A percentile compares a stretch with the other conserved stretches of the same genome.
Conservation (phyloP, 2,797 vertebrate species). For the Smutsia temminckii region DNA sequence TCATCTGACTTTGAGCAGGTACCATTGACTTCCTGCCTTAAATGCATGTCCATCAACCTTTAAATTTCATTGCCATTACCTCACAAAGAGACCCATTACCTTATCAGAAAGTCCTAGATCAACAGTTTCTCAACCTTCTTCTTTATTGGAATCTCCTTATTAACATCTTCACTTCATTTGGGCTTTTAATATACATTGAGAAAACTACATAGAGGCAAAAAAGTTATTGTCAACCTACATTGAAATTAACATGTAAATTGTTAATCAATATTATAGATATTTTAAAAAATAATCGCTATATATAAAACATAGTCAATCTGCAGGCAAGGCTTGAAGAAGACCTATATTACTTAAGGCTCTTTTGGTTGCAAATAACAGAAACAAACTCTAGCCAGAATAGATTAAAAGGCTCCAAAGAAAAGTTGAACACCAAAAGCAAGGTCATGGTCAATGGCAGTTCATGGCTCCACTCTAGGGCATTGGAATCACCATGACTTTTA, state of each 20-base stretch:
- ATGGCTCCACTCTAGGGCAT: neutral
- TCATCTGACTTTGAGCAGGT: neutral
- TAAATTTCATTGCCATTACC: neutral
- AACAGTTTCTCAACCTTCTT: neutral
- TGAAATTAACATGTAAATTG: neutral
- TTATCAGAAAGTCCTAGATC: neutral
- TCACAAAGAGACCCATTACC: neutral
- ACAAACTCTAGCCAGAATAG: neutral
- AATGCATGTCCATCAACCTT: neutral
- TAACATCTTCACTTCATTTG: neutral
- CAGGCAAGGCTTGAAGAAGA: neutral
- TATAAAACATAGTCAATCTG: neutral
- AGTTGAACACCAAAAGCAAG: neutral
- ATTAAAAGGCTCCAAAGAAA: neutral
- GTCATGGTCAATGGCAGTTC: neutral
- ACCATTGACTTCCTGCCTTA: neutral
- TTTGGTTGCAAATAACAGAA: conserved; percentile 15
- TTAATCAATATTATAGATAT: neutral
- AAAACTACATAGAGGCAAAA: neutral
- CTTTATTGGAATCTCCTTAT: neutral
- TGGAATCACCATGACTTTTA: neutral
- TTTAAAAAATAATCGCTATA: neutral
- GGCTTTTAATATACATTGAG: neutral
- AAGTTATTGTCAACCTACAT: neutral
- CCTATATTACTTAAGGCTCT: neutral